These are phyloP conservation scores for Metalampra italica DNA, from an alignment of 2,888 invertebrate genomes.

Conservation along the genomic window DNA sequence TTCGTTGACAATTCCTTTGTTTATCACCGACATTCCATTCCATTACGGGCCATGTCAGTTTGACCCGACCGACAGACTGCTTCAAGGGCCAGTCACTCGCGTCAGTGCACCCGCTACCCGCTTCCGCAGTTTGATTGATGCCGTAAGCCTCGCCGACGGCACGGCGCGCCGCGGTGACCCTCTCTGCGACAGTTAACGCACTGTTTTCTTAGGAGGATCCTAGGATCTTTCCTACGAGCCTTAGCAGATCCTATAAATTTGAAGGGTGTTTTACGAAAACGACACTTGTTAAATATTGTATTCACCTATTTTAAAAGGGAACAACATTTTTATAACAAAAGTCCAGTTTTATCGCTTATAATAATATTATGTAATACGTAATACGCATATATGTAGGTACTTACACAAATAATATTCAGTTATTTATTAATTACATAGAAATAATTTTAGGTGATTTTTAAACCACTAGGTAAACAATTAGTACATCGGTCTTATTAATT, in stretches of 20 bases:
- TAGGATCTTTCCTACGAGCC: too few relatives aligned
- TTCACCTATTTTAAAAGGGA: not conserved
- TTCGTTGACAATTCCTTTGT: not conserved
- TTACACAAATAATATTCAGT: too few relatives aligned
- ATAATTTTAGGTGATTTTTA: too few relatives aligned
- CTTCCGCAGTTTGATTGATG: conserved; percentile 45
- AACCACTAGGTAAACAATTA: too few relatives aligned
- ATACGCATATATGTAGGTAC: too few relatives aligned
- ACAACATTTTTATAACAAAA: too few relatives aligned
- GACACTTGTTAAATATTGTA: too few relatives aligned
- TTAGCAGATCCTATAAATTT: not conserved
- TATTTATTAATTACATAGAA: too few relatives aligned
- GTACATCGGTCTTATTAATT: too few relatives aligned
- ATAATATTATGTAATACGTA: too few relatives aligned
- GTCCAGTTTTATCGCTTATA: too few relatives aligned
- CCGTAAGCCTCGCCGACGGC: conserved; percentile 12
- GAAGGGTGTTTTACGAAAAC: too few relatives aligned
- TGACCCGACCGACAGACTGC: not conserved
- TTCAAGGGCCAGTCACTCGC: conserved; percentile 28
- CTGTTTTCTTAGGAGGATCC: not conserved
- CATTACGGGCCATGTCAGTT: conserved; percentile 10
- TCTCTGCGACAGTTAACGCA: not conserved
- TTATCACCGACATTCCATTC: not conserved
- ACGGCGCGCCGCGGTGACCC: not conserved
- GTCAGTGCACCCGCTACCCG: conserved; percentile 29